These are phyloP conservation scores for Eudasyphora cyanicolor DNA, from an alignment of 2,888 invertebrate species.

Conservation along the genomic window DNA sequence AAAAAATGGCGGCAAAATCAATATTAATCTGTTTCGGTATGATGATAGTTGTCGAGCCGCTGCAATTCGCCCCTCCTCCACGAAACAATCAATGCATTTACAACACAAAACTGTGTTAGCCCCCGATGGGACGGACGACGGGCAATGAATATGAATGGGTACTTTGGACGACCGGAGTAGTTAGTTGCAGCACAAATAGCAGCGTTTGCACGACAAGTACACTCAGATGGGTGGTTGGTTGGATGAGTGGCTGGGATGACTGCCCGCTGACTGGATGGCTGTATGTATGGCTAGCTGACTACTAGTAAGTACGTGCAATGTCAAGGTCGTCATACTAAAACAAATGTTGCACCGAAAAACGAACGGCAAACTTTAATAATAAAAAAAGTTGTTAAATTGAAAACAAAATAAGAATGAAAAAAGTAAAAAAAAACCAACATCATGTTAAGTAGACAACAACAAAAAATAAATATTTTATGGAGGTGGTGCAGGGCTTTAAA, in stretches of 20 bases:
- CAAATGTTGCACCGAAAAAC: neutral
- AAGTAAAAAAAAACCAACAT: neutral
- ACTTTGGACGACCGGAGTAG: no score
- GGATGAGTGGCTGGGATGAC: neutral
- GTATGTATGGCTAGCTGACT: neutral
- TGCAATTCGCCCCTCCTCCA: neutral
- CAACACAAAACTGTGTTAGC: neutral
- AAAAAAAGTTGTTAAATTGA: conserved; percentile 8
- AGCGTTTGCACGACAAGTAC: no score
- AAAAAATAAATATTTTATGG: neutral
- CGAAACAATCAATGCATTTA: no score
- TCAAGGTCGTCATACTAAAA: conserved; percentile 49
- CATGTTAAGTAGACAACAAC: conserved; percentile 1
- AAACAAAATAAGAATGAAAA: neutral
- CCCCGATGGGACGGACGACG: neutral
- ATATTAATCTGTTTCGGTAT: conserved; percentile 49
- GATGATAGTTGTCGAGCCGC: neutral
- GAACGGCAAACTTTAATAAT: conserved; percentile 12
- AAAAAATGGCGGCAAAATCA: conserved; percentile 43
- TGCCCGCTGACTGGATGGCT: neutral
- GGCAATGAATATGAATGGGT: neutral
- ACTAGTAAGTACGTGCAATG: conserved; percentile 37
- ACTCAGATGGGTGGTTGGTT: no score
- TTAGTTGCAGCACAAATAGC: no score
- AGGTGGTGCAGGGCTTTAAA: no score